Conservation (phyloP, 1,140 invertebrate genomes). For the Drosophila orosa region DNA sequence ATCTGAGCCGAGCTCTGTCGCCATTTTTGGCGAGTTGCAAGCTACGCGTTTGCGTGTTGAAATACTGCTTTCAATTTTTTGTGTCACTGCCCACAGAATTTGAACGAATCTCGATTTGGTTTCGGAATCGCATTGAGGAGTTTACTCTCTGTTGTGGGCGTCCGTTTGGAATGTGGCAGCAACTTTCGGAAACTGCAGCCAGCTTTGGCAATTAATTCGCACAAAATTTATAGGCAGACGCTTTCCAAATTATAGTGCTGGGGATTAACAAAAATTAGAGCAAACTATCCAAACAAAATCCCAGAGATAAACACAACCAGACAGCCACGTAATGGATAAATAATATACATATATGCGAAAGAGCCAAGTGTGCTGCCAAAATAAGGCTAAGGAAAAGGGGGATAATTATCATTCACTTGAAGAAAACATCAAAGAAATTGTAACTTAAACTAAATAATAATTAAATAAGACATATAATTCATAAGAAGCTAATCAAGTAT, state of each 20-base stretch:
- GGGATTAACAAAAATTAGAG: slow-evolving; percentile 46
- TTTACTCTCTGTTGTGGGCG: slow-evolving; percentile 48
- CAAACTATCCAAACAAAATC: slow-evolving; percentile 42
- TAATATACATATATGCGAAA: slow-evolving; percentile 1
- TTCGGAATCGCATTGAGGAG: slow-evolving; percentile 26
- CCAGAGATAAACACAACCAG: slow-evolving; percentile 30
- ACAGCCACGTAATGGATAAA: slow-evolving; percentile 17
- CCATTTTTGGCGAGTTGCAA: slow-evolving; percentile 76
- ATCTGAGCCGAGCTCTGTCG: slow-evolving; percentile 29
- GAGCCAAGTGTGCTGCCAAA: slow-evolving; percentile 12
- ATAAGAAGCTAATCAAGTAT: not conserved
- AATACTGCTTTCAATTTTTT: slow-evolving; percentile 46
- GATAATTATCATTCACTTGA: slow-evolving; percentile 14
- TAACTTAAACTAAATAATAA: not conserved
- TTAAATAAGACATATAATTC: not conserved
- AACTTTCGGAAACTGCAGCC: slow-evolving; percentile 27
- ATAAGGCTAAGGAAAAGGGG: not conserved
- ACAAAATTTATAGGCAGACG: slow-evolving; percentile 24
- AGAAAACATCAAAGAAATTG: not conserved
- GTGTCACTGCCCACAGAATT: slow-evolving; percentile 59
- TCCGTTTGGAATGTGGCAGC: slow-evolving; percentile 40
- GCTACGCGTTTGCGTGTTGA: slow-evolving; percentile 64
- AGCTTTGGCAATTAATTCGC: slow-evolving; percentile 25
- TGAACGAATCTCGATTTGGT: slow-evolving; percentile 43
- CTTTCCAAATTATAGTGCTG: slow-evolving; percentile 37